These are phyloP conservation scores for Drosophila takahashii DNA, from an alignment of 1,140 invertebrate species.

Conservation along the genomic window DNA sequence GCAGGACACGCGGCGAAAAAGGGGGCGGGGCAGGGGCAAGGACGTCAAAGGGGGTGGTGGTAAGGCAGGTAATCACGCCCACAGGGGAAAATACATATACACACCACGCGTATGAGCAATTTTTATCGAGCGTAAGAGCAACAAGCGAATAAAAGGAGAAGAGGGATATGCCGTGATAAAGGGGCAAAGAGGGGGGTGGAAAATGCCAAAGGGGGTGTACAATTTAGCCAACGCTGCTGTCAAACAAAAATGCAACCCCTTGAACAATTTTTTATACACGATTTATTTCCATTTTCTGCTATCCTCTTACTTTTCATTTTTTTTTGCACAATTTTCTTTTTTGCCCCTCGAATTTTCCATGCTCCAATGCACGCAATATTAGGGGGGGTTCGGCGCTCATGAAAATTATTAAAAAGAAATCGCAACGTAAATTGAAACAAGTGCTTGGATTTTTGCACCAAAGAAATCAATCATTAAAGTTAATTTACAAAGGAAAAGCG, in stretches of 20 bases:
- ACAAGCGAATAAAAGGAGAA: constrained; percentile 53
- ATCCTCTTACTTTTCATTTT: constrained; percentile 37
- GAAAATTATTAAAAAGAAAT: constrained; percentile 11
- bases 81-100: constrained; percentile 20
- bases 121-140: constrained; percentile 75
- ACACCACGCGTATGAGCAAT: constrained; percentile 56
- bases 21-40: background rate
- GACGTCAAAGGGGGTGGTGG: background rate
- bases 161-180: constrained; percentile 18
- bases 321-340: constrained; percentile 55
- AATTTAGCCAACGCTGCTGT: constrained; percentile 56
- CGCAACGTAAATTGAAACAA: constrained; percentile 21
- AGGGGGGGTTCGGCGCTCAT: background rate
- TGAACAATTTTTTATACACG: constrained; percentile 79
- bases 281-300: constrained; percentile 70
- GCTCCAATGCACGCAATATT: constrained; percentile 57
- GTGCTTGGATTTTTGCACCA: background rate
- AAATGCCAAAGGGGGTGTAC: background rate
- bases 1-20: constrained; percentile 12
- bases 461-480: constrained; percentile 1
- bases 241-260: constrained; percentile 75
- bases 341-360: constrained; percentile 15
- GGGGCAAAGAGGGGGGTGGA: background rate
- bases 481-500: background rate
- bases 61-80: constrained; percentile 71